Percentiles rank a stretch among this genome's conserved stretches.
Evolutionary conservation across 92 coral and sea anemone species (phyloP).

Genomic region (Diadumene lineata): DNA sequence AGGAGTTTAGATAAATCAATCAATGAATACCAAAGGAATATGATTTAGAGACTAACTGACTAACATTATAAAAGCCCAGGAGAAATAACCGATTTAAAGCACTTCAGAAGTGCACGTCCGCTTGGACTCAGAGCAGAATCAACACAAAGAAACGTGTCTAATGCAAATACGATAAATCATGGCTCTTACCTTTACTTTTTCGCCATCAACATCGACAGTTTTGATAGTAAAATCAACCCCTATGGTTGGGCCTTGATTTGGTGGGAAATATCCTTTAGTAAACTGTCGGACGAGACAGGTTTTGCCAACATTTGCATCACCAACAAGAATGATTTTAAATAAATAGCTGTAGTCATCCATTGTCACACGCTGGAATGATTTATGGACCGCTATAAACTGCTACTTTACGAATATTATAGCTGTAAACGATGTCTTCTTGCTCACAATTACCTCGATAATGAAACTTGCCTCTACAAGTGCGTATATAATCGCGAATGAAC

Average conservation of each 20-base stretch:
- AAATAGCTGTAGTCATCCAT: constrained; percentile 91
- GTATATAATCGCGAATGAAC: constrained; percentile 14
- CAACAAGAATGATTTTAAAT: constrained; percentile 94
- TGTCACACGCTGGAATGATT: constrained; percentile 12
- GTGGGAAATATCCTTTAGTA: constrained; percentile 92
- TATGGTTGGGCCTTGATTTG: constrained; percentile 94
- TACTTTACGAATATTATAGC: neutral
- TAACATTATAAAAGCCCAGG: constrained; percentile 2
- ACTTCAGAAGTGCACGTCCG: constrained; percentile 21
- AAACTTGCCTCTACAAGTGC: constrained; percentile 12
- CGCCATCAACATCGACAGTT: constrained; percentile 94
- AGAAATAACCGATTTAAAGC: neutral
- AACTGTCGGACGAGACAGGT: constrained; percentile 95
- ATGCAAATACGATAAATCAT: neutral
- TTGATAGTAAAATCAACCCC: constrained; percentile 97
- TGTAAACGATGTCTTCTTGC: constrained; percentile 9
- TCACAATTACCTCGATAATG: constrained; percentile 2
- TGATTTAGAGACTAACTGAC: neutral
- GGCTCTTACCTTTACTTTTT: constrained; percentile 84
- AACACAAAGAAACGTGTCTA: constrained; percentile 9
- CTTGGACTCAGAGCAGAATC: neutral
- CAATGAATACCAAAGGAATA: neutral
- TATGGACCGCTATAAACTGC: constrained; percentile 1
- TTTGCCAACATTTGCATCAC: constrained; percentile 99
- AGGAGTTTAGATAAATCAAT: constrained; percentile 6